Evolutionary conservation across 2,797 vertebrate genomes (phyloP).

Genomic region (Sebastes dallii): DNA sequence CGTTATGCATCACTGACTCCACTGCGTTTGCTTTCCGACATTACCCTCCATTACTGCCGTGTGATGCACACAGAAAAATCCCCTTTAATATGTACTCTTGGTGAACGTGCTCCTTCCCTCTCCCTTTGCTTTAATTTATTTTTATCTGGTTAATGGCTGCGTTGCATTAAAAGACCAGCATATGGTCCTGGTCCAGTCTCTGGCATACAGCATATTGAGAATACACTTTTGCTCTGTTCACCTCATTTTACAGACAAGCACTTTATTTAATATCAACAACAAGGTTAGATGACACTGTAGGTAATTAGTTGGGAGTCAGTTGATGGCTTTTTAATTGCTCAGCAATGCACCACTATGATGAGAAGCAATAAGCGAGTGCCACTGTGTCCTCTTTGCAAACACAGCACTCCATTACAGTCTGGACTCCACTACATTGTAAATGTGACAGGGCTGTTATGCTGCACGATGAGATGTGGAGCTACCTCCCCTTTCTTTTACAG

Average conservation of each 20-base stretch:
- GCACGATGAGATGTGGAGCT: conserved; percentile 38
- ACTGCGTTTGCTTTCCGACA: neutral
- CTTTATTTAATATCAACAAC: conserved; percentile 75
- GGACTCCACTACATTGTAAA: conserved; percentile 47
- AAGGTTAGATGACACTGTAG: conserved; percentile 68
- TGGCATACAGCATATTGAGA: conserved; percentile 37
- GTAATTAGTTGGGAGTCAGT: conserved; percentile 73
- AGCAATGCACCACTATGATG: conserved; percentile 63
- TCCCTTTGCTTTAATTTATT: conserved; percentile 41
- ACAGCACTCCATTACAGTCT: conserved; percentile 53
- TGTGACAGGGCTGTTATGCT: conserved; percentile 44
- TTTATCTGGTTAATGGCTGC: conserved; percentile 34
- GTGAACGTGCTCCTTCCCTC: conserved; percentile 17
- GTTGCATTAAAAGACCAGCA: conserved; percentile 55
- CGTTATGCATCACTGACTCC: conserved; percentile 15
- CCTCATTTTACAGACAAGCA: conserved; percentile 69
- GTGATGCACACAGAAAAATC: neutral
- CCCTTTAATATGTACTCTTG: conserved; percentile 10
- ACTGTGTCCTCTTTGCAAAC: conserved; percentile 64
- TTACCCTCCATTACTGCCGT: neutral
- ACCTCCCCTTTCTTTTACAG: conserved; percentile 20
- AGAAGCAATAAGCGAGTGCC: conserved; percentile 55
- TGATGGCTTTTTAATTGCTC: conserved; percentile 79
- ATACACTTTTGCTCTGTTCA: conserved; percentile 51
- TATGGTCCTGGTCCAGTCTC: conserved; percentile 49